Evolutionary conservation across 2,797 vertebrate genomes (phyloP), one percentile per base, ranked within the genome.

Genomic region (Vipera ursinii): DNA sequence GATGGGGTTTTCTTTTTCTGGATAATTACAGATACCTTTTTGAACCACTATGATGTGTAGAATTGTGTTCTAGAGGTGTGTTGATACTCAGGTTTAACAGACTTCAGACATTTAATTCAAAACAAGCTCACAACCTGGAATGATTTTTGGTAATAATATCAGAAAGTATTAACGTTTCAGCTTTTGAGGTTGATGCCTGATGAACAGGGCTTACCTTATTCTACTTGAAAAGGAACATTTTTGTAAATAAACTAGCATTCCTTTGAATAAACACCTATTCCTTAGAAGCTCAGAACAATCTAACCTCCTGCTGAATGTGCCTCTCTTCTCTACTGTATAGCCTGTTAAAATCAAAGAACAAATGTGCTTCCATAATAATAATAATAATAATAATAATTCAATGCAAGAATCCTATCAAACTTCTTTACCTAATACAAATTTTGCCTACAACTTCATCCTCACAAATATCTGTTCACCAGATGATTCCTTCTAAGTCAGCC

Each of bases 241-340:
- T 95, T 28, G 69, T 53, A 95, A 93, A 93, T 1, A 0, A 94
- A 51, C 92, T 93, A 96, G 87, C 93, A 94, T 87, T 88, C 92
- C 90, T 92, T 48, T 94, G 88, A 78, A 94, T 51, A 89, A 88
- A n/a, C 93, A 96, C 94, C 94, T 95, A 94, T 65, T 94, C 92
- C 91, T 92, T 94, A 96, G 95, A 95, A 95, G 92, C 91, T 82
- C 92, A 95, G 38, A 93, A 94, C 17, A 89, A 78, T 78, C 95
- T n/a, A 3, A 57, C 95, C 95, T 96, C 86, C 89, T 90, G 94
- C 65, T 57, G 55, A 93, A 91, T 57, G 32, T 82, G 92, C 2
- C 3, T 86, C 92, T 93, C 7, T 92, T 90, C 44, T 6, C n/a
- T 44, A 91, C 15, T 1, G 57, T 93, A 91, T 89, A 88, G 61